Evolutionary conservation across 2,888 invertebrate genomes (phyloP), one percentile per base, ranked within the genome.

Genomic region (Lasioglossum malachurum): DNA sequence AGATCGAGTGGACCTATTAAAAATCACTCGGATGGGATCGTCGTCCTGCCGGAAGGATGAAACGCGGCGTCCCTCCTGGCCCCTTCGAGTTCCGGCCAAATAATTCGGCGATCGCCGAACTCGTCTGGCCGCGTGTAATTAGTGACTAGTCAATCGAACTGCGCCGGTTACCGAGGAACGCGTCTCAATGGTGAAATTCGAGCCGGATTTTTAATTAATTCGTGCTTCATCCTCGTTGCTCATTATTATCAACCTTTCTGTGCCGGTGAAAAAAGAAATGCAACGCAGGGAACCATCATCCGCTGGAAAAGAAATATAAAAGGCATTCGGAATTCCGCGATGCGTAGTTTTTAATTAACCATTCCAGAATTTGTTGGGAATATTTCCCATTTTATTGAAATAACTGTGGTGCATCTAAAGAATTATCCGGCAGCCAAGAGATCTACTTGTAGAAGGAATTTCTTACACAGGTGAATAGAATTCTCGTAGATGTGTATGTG

Each of bases 1-100:
- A 67, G 75, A 78, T 76, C 38, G 69, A 77, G 83, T 75, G 75
- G 87, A 82, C 79, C 90, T 90, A 92, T 93, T 92, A 91, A 92
- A 92, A 92, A 92, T 92, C 89, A 88, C 88, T 91, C 86, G 87
- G 84, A 88, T 82, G 81, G 88, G 88, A 90, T 91, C 89, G 87
- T 79, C 83, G 82, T 23, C 86, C 88, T 76, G 80, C 81, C 85
- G 87, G 86, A 88, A 87, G 79, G 64, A 79, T 80, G 77, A 82
- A 84, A 82, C 75, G 82, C 78, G 82, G 73, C 71, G 41, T 74
- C 77, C 53, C 67, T 72, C 75, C 60, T 41, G 72, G 75, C 82
- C 31, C 49, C 78, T 74, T 71, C 80, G 80, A 90, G 89, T 91
- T 90, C 90, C 89, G 91, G 88, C 89, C 89, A 91, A 92, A 91